A percentile compares a stretch with the other conserved stretches of the same genome.
Evolutionary conservation across 1,140 invertebrate species (phyloP).

Genomic region (Euwallacea similis): DNA sequence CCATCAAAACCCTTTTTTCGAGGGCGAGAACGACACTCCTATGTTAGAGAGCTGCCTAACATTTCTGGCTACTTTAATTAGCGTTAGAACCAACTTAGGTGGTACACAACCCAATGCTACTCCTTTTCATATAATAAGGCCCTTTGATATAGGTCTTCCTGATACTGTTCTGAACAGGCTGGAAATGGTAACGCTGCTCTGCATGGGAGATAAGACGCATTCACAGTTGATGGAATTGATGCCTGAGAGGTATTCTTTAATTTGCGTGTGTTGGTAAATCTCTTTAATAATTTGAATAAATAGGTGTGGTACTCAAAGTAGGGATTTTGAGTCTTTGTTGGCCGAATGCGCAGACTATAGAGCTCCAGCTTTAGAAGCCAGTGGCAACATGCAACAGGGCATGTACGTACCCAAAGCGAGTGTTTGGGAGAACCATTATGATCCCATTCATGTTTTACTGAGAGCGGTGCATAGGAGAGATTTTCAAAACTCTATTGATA

Average conservation of each 20-base stretch:
- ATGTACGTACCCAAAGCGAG: conserved; percentile 87
- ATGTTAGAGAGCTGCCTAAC: conserved; percentile 93
- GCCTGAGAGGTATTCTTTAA: conserved; percentile 69
- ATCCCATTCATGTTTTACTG: conserved; percentile 89
- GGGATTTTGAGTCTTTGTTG: conserved; percentile 85
- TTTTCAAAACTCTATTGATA: conserved; percentile 91
- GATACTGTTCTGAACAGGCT: conserved; percentile 64
- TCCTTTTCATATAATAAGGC: too few relatives aligned
- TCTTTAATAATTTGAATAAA: background rate
- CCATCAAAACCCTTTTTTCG: conserved; percentile 63
- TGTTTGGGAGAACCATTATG: conserved; percentile 91
- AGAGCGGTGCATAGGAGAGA: conserved; percentile 89
- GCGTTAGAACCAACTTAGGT: conserved; percentile 88
- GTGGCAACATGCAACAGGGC: conserved; percentile 83
- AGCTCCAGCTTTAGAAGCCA: conserved; percentile 75
- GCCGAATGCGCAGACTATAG: conserved; percentile 78
- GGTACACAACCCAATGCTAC: conserved; percentile 19
- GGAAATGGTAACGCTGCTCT: conserved; percentile 91
- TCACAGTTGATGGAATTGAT: conserved; percentile 92
- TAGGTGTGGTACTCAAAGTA: conserved; percentile 84
- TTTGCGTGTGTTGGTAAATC: background rate
- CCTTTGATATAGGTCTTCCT: conserved; percentile 54
- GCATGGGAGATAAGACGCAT: conserved; percentile 93
- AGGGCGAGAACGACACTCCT: conserved; percentile 77
- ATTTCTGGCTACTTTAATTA: conserved; percentile 87